phyloP scores from a whole-genome alignment of 1,140 invertebrate genomes.

The Drosophila kikkawai region DNA sequence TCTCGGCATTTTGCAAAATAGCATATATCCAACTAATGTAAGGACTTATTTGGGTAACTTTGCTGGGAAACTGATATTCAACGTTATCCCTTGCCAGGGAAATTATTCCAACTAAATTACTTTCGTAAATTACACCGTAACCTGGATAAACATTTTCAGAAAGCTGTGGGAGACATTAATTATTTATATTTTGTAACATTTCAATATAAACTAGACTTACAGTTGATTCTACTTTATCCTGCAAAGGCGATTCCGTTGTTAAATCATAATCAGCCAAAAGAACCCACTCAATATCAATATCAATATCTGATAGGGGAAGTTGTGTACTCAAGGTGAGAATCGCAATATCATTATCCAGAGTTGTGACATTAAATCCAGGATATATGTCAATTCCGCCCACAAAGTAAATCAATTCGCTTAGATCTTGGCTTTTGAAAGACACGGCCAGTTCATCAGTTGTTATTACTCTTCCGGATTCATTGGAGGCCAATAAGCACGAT shows the following conservation, averaged over 20 bases:
- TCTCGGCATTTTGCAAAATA: slow-evolving; percentile 36
- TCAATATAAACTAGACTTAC: slow-evolving; percentile 11
- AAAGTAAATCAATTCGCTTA: slow-evolving; percentile 14
- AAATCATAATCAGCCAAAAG: slow-evolving; percentile 25
- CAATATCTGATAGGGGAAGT: slow-evolving; percentile 25
- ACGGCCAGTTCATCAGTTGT: slow-evolving; percentile 14
- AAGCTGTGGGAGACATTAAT: neutral
- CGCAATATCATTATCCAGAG: slow-evolving; percentile 33
- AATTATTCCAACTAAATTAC: slow-evolving; percentile 37
- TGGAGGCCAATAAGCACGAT: slow-evolving; percentile 19
- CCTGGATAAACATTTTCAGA: slow-evolving; percentile 19
- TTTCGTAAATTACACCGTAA: slow-evolving; percentile 30
- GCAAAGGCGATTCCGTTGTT: slow-evolving; percentile 4
- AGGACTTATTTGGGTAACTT: slow-evolving; percentile 14
- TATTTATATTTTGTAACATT: neutral
- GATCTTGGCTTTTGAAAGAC: slow-evolving; percentile 1
- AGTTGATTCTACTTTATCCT: neutral
- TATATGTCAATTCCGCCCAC: slow-evolving; percentile 16
- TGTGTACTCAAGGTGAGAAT: slow-evolving; percentile 26
- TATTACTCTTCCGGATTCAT: neutral
- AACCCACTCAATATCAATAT: slow-evolving; percentile 41
- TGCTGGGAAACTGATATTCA: neutral
- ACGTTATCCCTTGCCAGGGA: slow-evolving; percentile 4
- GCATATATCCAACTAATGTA: slow-evolving; percentile 47
- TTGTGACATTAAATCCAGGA: slow-evolving; percentile 17